Conservation (phyloP, 1,140 invertebrate species). For the Antheraea pernyi region DNA sequence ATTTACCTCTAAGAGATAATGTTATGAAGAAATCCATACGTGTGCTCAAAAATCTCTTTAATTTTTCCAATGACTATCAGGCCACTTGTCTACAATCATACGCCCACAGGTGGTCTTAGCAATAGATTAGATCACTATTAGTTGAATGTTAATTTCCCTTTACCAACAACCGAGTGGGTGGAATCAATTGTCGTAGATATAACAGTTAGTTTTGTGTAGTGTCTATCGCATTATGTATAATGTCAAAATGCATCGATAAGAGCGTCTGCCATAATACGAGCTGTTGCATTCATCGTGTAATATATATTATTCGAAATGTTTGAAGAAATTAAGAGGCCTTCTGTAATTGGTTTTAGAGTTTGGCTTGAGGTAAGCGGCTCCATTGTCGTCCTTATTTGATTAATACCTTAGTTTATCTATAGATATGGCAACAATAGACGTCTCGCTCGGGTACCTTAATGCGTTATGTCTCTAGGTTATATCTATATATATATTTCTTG, state of each 20-base stretch:
- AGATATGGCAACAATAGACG: constrained; percentile 74
- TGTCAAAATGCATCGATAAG: constrained; percentile 35
- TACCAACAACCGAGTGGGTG: constrained; percentile 37
- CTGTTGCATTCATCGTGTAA: not conserved
- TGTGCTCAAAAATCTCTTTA: too few relatives aligned
- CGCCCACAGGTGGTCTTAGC: not conserved
- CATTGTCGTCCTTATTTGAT: constrained; percentile 69
- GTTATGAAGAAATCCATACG: too few relatives aligned
- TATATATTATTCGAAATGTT: not conserved
- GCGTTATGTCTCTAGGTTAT: constrained; percentile 62
- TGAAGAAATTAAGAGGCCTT: constrained; percentile 26
- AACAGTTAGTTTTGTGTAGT: constrained; percentile 54
- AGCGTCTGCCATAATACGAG: not conserved
- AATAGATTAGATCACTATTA: not conserved
- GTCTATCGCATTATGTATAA: constrained; percentile 53
- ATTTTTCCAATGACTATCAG: not conserved
- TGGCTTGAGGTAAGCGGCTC: constrained; percentile 63
- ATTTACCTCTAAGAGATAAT: too few relatives aligned
- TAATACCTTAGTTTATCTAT: constrained; percentile 76
- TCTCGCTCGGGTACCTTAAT: constrained; percentile 71
- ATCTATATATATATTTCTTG: constrained; percentile 51
- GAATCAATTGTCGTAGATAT: constrained; percentile 47
- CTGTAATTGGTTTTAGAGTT: constrained; percentile 37
- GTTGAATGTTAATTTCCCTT: constrained; percentile 7
- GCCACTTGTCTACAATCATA: not conserved